Percentiles rank a stretch among this genome's conserved stretches.
Evolutionary conservation across 2,113 vertebrate species (phyloP).

Genomic region (Brienomyrus brachyistius): DNA sequence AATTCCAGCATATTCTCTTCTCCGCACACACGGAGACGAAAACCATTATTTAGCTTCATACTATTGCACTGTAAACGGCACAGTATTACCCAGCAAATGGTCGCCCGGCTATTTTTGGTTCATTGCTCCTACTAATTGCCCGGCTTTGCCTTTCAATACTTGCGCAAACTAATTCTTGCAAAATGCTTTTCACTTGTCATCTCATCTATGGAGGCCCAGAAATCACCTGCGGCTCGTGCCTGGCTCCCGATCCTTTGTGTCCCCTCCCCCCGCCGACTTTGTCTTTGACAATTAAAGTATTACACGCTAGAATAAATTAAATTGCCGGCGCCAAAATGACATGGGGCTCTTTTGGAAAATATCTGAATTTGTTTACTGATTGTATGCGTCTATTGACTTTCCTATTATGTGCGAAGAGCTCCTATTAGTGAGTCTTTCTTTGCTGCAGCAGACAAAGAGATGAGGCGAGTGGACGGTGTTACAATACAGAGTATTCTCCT

Average conservation of each 20-base stretch:
- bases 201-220: constrained; percentile 68
- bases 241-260: constrained; percentile 77
- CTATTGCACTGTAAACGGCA: background rate
- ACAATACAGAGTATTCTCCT: constrained; percentile 51
- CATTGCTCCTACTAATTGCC: constrained; percentile 63
- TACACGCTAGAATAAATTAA: constrained; percentile 94
- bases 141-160: constrained; percentile 63
- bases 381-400: constrained; percentile 76
- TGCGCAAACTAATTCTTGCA: constrained; percentile 65
- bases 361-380: constrained; percentile 84
- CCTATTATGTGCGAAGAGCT: constrained; percentile 73
- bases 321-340: constrained; percentile 78
- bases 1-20: background rate
- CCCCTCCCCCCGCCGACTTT: constrained; percentile 85
- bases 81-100: background rate
- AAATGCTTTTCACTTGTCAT: constrained; percentile 80
- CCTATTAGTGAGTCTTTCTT: constrained; percentile 52
- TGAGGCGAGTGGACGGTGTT: constrained; percentile 43
- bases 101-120: constrained; percentile 40
- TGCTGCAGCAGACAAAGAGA: constrained; percentile 32
- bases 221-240: constrained; percentile 77
- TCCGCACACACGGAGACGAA: background rate
- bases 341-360: constrained; percentile 68
- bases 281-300: constrained; percentile 94
- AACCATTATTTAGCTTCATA: background rate